phyloP scores from a whole-genome alignment of 2,888 invertebrate genomes.

The Nysson spinosus region DNA sequence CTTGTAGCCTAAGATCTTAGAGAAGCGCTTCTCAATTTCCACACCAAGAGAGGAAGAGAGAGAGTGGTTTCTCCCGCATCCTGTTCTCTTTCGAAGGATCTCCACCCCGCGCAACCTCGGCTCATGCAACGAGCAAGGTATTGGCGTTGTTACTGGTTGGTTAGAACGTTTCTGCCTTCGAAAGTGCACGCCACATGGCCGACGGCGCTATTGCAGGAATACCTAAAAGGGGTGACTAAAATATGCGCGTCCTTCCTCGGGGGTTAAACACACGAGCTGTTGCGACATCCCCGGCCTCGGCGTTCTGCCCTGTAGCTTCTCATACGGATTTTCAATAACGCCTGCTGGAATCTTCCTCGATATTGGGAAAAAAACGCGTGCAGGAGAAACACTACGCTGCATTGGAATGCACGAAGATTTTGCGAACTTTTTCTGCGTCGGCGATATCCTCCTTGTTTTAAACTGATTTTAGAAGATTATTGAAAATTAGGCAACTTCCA shows the following conservation, averaged over 20 bases:
- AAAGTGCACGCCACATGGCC: conserved; percentile 60
- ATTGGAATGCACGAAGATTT: not conserved
- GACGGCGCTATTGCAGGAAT: conserved; percentile 61
- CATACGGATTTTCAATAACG: conserved; percentile 57
- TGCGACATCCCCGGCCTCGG: conserved; percentile 26
- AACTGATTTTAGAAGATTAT: too few species aligned
- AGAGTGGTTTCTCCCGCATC: not conserved
- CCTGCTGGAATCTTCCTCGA: conserved; percentile 21
- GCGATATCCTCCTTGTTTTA: not conserved
- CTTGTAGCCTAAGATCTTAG: conserved; percentile 59
- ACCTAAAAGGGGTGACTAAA: conserved; percentile 49
- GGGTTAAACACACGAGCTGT: conserved; percentile 47
- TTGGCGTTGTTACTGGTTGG: conserved; percentile 35
- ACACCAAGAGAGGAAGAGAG: conserved; percentile 32
- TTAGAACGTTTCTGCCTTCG: conserved; percentile 27
- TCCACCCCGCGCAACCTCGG: conserved; percentile 10
- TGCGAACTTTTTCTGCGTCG: not conserved
- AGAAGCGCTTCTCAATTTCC: conserved; percentile 60
- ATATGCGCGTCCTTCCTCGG: conserved; percentile 39
- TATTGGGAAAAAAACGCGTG: conserved; percentile 34
- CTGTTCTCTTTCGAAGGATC: conserved; percentile 10
- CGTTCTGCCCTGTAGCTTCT: conserved; percentile 21
- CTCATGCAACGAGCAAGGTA: conserved; percentile 32
- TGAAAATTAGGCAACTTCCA: too few species aligned
- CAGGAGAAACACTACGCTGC: conserved; percentile 4